These are phyloP conservation scores for Limnephilus auricula DNA, from an alignment of 2,888 invertebrate species.

Conservation along the genomic window DNA sequence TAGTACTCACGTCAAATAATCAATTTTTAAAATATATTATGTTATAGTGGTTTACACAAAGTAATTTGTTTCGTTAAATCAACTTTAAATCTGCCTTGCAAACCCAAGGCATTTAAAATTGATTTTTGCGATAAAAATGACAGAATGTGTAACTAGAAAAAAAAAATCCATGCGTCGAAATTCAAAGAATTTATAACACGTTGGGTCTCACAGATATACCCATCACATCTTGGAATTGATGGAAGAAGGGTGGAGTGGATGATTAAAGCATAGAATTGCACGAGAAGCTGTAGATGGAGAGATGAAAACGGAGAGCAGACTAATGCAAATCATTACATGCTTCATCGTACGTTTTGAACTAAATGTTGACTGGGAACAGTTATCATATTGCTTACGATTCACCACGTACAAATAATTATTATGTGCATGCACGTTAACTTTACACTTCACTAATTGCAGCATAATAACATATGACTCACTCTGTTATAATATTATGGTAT, in stretches of 20 bases:
- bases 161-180: neutral
- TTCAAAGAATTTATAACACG: neutral
- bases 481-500: neutral
- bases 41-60: no score
- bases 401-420: neutral
- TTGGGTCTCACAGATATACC: neutral
- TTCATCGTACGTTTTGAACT: conserved; percentile 28
- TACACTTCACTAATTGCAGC: neutral
- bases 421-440: neutral
- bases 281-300: neutral
- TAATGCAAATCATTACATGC: conserved; percentile 29
- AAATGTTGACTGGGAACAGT: conserved; percentile 19
- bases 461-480: neutral
- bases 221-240: neutral
- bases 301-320: conserved; percentile 11
- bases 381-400: conserved; percentile 19
- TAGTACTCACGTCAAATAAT: no score
- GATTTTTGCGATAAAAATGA: neutral
- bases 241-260: neutral
- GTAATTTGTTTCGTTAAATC: no score
- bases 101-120: no score
- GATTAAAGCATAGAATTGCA: neutral
- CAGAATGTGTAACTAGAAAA: neutral
- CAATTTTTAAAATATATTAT: no score
- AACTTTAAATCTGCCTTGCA: no score